Percentiles rank a stretch among this genome's conserved stretches.
phyloP scores from a whole-genome alignment of 2,113 vertebrate species.

The Mystacornis crossleyi region DNA sequence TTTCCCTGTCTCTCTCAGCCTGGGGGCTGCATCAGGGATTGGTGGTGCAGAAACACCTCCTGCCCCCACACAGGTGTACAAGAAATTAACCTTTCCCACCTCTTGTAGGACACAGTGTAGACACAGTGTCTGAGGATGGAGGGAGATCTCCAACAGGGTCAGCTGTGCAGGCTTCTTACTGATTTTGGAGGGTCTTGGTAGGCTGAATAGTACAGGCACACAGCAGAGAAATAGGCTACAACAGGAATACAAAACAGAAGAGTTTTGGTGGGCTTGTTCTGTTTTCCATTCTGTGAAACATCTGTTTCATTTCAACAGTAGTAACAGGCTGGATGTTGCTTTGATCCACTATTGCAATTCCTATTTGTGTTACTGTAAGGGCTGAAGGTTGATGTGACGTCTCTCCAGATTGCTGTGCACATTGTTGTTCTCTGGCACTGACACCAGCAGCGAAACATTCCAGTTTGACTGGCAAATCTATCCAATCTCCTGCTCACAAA shows the following conservation, averaged over 20 bases:
- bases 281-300: neutral
- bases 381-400: neutral
- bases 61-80: neutral
- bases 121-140: neutral
- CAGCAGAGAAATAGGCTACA: neutral
- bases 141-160: neutral
- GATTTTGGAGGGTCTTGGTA: neutral
- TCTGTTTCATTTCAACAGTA: neutral
- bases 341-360: neutral
- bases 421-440: neutral
- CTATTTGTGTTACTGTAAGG: neutral
- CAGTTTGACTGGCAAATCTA: neutral
- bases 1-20: neutral
- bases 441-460: neutral
- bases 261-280: neutral
- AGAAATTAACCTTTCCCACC: neutral
- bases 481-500: neutral
- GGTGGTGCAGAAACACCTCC: neutral
- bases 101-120: neutral
- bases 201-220: neutral
- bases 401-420: rapidly evolving
- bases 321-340: neutral
- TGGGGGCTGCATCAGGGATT: neutral
- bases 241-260: neutral
- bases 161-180: neutral